phyloP scores from a whole-genome alignment of 2,113 vertebrate genomes.

The Semnopithecus entellus region DNA sequence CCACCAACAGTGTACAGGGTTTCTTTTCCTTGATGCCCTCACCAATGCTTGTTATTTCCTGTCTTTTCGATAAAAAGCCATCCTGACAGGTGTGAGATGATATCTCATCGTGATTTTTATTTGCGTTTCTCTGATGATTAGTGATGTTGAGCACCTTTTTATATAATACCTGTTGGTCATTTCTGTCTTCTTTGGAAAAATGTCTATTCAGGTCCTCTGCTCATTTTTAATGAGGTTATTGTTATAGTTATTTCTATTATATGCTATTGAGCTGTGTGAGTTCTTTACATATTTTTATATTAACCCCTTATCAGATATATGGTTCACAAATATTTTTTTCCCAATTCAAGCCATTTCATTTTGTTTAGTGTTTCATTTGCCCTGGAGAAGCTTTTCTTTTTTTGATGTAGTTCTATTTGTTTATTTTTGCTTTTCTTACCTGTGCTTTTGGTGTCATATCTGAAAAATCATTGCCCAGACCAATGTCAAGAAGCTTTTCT shows the following conservation, averaged over 20 bases:
- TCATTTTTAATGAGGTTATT: background rate
- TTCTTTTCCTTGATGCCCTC: background rate
- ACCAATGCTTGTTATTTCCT: background rate
- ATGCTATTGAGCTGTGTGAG: background rate
- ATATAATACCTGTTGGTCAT: background rate
- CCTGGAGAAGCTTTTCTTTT: background rate
- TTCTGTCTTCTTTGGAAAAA: background rate
- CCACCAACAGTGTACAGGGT: background rate
- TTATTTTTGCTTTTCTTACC: background rate
- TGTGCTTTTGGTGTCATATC: background rate
- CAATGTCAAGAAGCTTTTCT: background rate
- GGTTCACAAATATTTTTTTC: background rate
- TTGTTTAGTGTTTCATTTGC: background rate
- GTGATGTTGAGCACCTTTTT: background rate
- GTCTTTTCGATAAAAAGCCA: background rate
- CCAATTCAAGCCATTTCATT: background rate
- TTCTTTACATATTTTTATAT: background rate
- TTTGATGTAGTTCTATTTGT: background rate
- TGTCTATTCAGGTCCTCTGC: background rate
- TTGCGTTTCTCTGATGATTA: background rate
- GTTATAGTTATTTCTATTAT: background rate
- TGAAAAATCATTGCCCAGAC: background rate
- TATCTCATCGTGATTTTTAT: background rate
- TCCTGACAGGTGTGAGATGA: background rate
- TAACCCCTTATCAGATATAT: background rate